Evolutionary conservation across 2,113 vertebrate genomes (phyloP), one percentile per base, ranked within the genome.

Genomic region (Dasyornis broadbenti): DNA sequence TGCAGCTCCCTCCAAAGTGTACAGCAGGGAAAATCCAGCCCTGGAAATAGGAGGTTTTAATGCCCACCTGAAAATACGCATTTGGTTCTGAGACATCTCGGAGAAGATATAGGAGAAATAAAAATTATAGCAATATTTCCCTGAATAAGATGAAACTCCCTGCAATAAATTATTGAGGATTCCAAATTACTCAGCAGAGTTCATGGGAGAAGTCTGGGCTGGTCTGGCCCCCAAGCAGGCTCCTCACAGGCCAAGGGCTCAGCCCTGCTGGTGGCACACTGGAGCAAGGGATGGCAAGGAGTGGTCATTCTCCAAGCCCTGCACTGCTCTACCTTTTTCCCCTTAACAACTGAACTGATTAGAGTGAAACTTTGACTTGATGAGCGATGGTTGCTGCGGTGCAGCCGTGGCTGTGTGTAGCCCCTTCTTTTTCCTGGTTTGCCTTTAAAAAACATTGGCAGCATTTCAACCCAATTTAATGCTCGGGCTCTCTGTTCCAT

Each of bases 341-440:
- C 39, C 87, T 65, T 84, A 97, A 98, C 96, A 98, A 96, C 97
- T 94, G 97, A 97, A 97, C 96, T 98, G 98, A 98, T 98, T 96
- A 97, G 97, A 95, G 94, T 59, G 95, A 96, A 97, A 96, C 96
- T 97, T 97, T 49, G 90, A 94, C 96, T 97, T 98, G 98, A 98
- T 98, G 97, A 98, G 97, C 47, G 90, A 96, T 97, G 89, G 95
- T 97, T 97, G 97, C 97, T 75, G 64, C 33, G 0, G 60, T 90
- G 97, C 47, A 49, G 97, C n/a, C 78, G 22, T 49, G 47, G 94
- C 61, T 91, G 91, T 87, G 82, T 42, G 57, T 71, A 96, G 97
- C 97, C 97, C 91, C 87, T 90, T 97, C 96, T 85, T 97, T 98
- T 95, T 54, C 95, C 83, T 60, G 80, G 89, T 93, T 95, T 97